phyloP scores from a whole-genome alignment of 2,888 invertebrate species.

The Bombylius discolor region DNA sequence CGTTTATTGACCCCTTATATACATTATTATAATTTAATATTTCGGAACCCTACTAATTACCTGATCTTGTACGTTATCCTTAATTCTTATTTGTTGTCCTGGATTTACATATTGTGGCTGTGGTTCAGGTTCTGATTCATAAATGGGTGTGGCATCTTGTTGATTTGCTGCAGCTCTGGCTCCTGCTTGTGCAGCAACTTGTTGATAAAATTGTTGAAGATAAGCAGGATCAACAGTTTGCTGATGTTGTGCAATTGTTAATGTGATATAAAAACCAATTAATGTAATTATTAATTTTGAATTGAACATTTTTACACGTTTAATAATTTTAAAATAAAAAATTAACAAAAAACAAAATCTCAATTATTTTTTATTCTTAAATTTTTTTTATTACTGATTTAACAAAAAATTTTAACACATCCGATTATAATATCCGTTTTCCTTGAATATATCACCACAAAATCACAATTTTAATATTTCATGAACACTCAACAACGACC shows the following conservation, averaged over 20 bases:
- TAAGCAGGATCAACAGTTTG: conserved; percentile 34
- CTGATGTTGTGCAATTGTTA: conserved; percentile 18
- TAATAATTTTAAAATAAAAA: no score
- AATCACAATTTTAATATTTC: not conserved
- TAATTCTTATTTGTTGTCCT: conserved; percentile 37
- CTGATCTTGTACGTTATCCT: conserved; percentile 34
- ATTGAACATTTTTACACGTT: no score
- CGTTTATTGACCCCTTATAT: not conserved
- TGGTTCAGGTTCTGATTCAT: conserved; percentile 37
- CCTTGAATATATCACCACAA: no score
- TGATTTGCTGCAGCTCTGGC: conserved; percentile 28
- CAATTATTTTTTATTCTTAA: no score
- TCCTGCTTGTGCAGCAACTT: conserved; percentile 33
- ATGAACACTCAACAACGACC: conserved; percentile 16
- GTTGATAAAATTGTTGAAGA: conserved; percentile 34
- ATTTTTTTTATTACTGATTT: conserved; percentile 11
- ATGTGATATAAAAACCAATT: conserved; percentile 18
- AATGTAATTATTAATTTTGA: conserved; percentile 21
- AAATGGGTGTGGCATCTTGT: conserved; percentile 36
- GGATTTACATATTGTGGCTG: conserved; percentile 39
- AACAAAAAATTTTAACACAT: not conserved
- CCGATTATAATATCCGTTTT: no score
- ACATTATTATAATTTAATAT: no score
- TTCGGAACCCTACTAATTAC: conserved; percentile 13
- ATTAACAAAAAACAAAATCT: no score